Conservation (phyloP, 92 coral and sea anemone species). For the Galaxea fascicularis region DNA sequence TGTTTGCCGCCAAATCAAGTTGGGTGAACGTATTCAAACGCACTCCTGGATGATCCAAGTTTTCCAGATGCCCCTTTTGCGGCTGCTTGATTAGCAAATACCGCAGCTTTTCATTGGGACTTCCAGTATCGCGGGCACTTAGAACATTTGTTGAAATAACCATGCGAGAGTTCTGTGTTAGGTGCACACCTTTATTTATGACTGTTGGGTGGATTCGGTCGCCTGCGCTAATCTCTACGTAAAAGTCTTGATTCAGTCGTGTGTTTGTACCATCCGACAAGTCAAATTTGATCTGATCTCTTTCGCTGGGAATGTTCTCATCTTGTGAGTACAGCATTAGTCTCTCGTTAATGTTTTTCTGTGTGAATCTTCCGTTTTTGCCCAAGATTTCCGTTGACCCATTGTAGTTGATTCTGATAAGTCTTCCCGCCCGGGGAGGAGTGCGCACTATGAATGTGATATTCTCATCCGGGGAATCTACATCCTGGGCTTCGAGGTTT, state of each 20-base stretch:
- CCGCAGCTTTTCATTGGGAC: slow-evolving; percentile 73
- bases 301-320: slow-evolving; percentile 51
- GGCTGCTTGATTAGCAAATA: slow-evolving; percentile 83
- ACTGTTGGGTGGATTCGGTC: slow-evolving; percentile 88
- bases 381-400: slow-evolving; percentile 74
- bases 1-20: slow-evolving; percentile 90
- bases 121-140: slow-evolving; percentile 83
- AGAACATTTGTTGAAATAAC: slow-evolving; percentile 82
- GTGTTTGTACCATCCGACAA: slow-evolving; percentile 90
- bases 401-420: slow-evolving; percentile 60
- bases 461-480: slow-evolving; percentile 86
- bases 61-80: slow-evolving; percentile 84
- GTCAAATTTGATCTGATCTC: slow-evolving; percentile 84
- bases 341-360: slow-evolving; percentile 77
- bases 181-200: slow-evolving; percentile 79
- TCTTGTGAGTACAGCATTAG: slow-evolving; percentile 78
- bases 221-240: slow-evolving; percentile 73
- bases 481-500: slow-evolving; percentile 80
- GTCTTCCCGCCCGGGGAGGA: slow-evolving; percentile 77
- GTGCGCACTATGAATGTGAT: slow-evolving; percentile 79
- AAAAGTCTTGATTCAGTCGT: slow-evolving; percentile 83
- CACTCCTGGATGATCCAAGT: slow-evolving; percentile 71
- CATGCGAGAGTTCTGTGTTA: slow-evolving; percentile 80
- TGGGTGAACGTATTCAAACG: slow-evolving; percentile 79
- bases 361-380: slow-evolving; percentile 67